Evolutionary conservation across 1,140 invertebrate species (phyloP), one percentile per base, ranked within the genome.

Genomic region (Philotrypesis tridentata): DNA sequence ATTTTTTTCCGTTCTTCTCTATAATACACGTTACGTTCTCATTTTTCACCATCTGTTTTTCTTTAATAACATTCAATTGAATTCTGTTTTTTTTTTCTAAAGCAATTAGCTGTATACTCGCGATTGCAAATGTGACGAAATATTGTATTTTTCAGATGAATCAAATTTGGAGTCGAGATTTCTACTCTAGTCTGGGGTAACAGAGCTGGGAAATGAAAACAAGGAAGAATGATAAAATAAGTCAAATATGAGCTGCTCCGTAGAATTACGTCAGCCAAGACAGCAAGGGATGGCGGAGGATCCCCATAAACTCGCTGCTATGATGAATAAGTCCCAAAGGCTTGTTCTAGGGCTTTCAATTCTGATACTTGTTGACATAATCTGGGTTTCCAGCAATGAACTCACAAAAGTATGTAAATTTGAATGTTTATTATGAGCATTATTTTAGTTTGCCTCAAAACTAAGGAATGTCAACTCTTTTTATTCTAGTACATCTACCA

Each of bases 371-470:
- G 96, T 97, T 67, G 96, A 98, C 91, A 91, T 97, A 31, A 96
- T 97, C 83, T 97, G 96, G 96, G 96, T 97, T 3, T 95, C 95
- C 11, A 97, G 96, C 48, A 96, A 95, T 25, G 96, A 97, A 91
- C 90, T 98, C 17, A 96, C 96, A 73, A 95, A 97, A 93, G 96
- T 97, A 92, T 89, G 33, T 40, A 6, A 31, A 29, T 29, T 29
- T 29, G 1, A 7, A 25, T 68, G 17, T 4, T 65, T 71, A 65
- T 43, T n/a, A 11, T 2, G 73, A 33, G 71, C 80, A 23, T 40
- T 79, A 72, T 82, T 70, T 84, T 84, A 33, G 9, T 33, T 33
- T 23, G 6, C 61, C 0, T 71, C 37, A 33, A 63, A 25, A 12
- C 8, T 40, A 48, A 27, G 7, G 71, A 72, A 31, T 81, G 33